Percentiles rank a stretch among this genome's conserved stretches.
These are phyloP conservation scores for Muntiacus muntjak DNA, from an alignment of 2,113 vertebrate genomes.

Conservation along the genomic window DNA sequence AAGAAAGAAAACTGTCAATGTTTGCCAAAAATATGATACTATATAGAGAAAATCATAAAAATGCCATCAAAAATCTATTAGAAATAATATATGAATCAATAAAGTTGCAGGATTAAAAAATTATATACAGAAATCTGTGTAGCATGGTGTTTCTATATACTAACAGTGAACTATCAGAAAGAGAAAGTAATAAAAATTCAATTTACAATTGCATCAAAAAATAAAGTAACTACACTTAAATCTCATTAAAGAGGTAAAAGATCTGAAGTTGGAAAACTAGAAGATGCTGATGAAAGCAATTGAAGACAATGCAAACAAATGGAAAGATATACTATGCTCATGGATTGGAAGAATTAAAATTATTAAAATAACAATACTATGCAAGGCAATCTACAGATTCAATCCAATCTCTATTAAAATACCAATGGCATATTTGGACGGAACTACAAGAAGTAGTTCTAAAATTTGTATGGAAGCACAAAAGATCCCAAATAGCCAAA, in stretches of 20 bases:
- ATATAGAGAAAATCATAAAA: background rate
- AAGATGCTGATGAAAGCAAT: background rate
- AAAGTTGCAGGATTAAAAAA: background rate
- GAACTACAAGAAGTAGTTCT: background rate
- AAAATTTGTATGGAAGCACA: background rate
- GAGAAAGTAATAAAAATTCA: background rate
- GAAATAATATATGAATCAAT: background rate
- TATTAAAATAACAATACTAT: background rate
- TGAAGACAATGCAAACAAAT: background rate
- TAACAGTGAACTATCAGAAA: background rate
- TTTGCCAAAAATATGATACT: background rate
- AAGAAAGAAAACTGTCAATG: background rate
- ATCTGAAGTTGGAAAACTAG: background rate
- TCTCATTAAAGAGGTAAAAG: background rate
- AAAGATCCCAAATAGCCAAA: background rate
- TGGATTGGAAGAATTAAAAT: background rate
- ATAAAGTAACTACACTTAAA: background rate
- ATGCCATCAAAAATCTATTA: background rate
- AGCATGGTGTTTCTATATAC: background rate
- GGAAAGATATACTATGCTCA: background rate
- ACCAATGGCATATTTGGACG: background rate
- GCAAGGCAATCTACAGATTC: background rate
- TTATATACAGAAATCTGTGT: background rate
- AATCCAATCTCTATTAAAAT: background rate
- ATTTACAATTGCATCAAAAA: background rate